A percentile compares a stretch with the other conserved stretches of the same genome.
Evolutionary conservation across 2,797 vertebrate genomes (phyloP).

Genomic region (Silurus lanzhouensis): DNA sequence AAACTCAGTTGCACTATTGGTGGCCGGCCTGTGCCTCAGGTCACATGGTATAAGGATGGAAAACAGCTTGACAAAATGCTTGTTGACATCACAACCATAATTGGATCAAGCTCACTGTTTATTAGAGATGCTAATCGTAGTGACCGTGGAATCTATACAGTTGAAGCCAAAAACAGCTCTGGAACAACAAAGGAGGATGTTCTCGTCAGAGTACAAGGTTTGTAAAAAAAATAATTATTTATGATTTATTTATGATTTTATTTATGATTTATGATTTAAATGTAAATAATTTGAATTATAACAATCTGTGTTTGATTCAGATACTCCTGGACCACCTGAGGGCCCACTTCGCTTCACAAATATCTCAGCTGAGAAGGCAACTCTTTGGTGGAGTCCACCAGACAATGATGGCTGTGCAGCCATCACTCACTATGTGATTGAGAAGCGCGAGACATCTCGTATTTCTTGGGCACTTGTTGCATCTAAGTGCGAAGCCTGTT

Average conservation of each 20-base stretch:
- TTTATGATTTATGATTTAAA: neutral
- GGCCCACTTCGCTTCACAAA: conserved; percentile 95
- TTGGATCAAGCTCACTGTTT: conserved; percentile 89
- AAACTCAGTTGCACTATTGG: conserved; percentile 84
- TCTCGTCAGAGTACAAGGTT: conserved; percentile 95
- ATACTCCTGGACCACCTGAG: conserved; percentile 90
- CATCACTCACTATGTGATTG: conserved; percentile 90
- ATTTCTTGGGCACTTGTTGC: conserved; percentile 93
- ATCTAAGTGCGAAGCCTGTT: conserved; percentile 93
- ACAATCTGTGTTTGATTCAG: conserved; percentile 66
- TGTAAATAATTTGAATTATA: conserved; percentile 11
- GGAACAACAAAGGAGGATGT: conserved; percentile 87
- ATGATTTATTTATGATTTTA: too few relatives aligned
- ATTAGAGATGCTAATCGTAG: conserved; percentile 88
- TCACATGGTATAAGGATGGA: conserved; percentile 93
- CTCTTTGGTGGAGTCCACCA: conserved; percentile 97
- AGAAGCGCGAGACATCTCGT: conserved; percentile 97
- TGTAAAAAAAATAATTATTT: conserved; percentile 18
- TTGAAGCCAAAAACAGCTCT: conserved; percentile 94
- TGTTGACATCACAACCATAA: conserved; percentile 85
- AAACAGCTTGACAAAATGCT: conserved; percentile 91
- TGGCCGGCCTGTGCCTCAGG: conserved; percentile 91
- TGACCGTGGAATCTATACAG: conserved; percentile 90
- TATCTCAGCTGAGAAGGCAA: conserved; percentile 91
- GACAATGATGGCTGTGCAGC: conserved; percentile 93